Conservation (phyloP, 1,140 invertebrate genomes). For the Ips nitidus region DNA sequence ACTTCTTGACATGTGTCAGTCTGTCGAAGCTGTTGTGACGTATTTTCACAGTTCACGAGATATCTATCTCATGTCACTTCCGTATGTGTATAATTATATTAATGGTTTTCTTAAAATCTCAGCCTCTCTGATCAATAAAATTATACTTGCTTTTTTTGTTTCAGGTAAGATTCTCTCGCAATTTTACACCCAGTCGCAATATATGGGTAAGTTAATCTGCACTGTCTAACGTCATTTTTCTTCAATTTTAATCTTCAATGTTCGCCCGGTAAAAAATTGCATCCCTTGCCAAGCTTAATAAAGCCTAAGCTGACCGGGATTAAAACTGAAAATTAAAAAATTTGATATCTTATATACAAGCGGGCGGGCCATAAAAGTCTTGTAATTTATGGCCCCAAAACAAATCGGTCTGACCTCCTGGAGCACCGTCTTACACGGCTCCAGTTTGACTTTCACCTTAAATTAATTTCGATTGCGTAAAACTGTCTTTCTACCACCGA, state of each 20-base stretch:
- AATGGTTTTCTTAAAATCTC: no score
- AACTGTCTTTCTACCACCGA: conserved; percentile 4
- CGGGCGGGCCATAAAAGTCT: conserved; percentile 20
- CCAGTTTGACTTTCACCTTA: conserved; percentile 34
- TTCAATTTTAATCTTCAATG: no score
- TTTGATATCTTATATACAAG: conserved; percentile 20
- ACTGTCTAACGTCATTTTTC: no score
- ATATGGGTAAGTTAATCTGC: no score
- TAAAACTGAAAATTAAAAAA: conserved; percentile 23
- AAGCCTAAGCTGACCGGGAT: neutral
- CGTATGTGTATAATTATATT: no score
- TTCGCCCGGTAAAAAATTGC: neutral
- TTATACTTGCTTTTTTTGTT: neutral
- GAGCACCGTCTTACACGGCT: conserved; percentile 12
- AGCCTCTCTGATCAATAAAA: neutral
- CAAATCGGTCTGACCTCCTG: conserved; percentile 33
- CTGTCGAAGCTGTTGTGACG: no score
- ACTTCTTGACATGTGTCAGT: no score
- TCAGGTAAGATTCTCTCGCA: neutral
- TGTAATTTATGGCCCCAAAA: conserved; percentile 31
- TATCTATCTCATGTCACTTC: no score
- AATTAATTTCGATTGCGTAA: conserved; percentile 34
- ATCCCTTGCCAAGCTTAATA: neutral
- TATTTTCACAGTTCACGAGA: no score
- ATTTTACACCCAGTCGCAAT: no score